phyloP scores from a whole-genome alignment of 2,113 vertebrate genomes.

The Felis chaus region DNA sequence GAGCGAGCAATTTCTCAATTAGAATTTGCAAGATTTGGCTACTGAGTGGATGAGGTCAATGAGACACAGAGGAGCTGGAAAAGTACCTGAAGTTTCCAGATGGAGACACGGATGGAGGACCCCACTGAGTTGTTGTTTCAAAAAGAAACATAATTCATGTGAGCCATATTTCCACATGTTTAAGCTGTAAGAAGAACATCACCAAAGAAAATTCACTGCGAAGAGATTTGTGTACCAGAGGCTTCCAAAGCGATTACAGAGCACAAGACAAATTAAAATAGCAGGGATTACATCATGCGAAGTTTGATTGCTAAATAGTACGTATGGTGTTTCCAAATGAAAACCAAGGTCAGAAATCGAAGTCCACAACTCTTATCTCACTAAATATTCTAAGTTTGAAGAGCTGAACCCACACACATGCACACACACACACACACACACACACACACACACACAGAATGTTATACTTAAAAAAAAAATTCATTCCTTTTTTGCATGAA shows the following conservation, averaged over 20 bases:
- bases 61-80: not conserved
- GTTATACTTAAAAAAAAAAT: not conserved
- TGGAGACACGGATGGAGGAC: not conserved
- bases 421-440: not conserved
- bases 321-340: not conserved
- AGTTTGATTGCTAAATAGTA: not conserved
- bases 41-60: not conserved
- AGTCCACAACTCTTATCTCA: not conserved
- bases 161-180: not conserved
- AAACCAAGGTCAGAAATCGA: conserved; percentile 26
- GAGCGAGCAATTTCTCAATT: not conserved
- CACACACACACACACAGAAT: not conserved
- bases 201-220: not conserved
- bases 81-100: not conserved
- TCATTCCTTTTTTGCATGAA: not conserved
- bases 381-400: not conserved
- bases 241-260: not conserved
- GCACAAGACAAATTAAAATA: not conserved
- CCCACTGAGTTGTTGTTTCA: not conserved
- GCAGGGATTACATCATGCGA: not conserved
- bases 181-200: not conserved
- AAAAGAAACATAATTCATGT: not conserved
- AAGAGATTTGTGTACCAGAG: not conserved
- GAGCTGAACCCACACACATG: not conserved
- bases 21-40: not conserved